A percentile compares a stretch with the other conserved stretches of the same genome.
Conservation (phyloP, 1,140 invertebrate genomes). For the Macrobrachium rosenbergii region DNA sequence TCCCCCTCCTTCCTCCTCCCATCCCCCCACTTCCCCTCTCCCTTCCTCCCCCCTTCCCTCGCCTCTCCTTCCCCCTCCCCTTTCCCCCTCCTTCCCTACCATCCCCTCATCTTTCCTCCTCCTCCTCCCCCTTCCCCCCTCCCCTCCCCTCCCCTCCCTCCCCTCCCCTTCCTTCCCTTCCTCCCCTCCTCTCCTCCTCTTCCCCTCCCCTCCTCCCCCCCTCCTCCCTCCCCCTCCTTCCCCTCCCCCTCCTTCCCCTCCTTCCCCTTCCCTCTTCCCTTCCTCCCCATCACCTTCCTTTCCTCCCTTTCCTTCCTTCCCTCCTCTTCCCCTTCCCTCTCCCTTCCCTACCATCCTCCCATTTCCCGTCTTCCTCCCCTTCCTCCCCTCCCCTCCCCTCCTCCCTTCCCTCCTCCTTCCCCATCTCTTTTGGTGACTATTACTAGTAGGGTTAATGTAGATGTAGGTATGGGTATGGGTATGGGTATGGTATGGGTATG, state of each 20-base stretch:
- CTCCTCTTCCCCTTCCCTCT: background rate
- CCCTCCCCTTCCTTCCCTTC: background rate
- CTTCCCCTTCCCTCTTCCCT: background rate
- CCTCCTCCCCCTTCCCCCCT: background rate
- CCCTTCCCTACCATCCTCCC: background rate
- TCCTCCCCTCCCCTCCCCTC: background rate
- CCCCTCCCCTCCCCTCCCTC: background rate
- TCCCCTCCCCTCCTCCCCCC: background rate
- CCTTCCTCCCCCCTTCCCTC: background rate
- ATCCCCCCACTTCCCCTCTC: background rate
- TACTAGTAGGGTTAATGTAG: too few relatives aligned
- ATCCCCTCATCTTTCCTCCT: background rate
- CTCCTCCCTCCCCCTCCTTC: background rate
- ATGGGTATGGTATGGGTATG: too few relatives aligned
- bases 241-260: background rate
- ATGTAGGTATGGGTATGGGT: too few relatives aligned
- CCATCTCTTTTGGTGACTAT: too few relatives aligned
- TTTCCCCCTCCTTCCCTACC: background rate
- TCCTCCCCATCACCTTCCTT: too few relatives aligned
- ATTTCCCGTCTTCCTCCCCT: conserved; percentile 6
- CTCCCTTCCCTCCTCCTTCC: too few relatives aligned
- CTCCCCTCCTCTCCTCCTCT: background rate
- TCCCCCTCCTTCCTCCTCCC: conserved; percentile 5
- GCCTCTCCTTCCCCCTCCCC: background rate
- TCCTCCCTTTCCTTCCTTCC: too few relatives aligned